These are phyloP conservation scores for Bovichtus diacanthus DNA, from an alignment of 2,797 vertebrate species.

Conservation along the genomic window DNA sequence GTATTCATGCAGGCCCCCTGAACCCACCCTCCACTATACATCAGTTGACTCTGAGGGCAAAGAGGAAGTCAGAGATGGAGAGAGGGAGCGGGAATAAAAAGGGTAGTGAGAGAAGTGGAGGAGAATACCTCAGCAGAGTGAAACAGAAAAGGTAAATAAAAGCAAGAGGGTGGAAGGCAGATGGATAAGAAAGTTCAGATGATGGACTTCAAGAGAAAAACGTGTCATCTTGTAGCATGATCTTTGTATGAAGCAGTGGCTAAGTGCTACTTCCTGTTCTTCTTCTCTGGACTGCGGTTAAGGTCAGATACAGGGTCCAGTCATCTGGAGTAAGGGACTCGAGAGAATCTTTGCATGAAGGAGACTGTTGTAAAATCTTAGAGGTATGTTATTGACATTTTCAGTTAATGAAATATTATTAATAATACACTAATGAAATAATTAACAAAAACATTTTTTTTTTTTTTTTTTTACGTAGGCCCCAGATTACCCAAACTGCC, in stretches of 20 bases:
- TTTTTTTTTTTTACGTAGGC: neutral
- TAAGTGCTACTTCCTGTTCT: neutral
- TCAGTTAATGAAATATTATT: too few relatives aligned
- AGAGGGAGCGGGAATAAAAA: neutral
- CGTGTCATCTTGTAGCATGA: neutral
- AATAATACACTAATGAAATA: neutral
- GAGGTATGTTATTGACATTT: neutral
- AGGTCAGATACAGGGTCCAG: constrained; percentile 24
- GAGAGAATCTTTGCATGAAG: neutral
- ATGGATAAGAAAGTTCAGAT: constrained; percentile 33
- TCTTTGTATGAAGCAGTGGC: constrained; percentile 3
- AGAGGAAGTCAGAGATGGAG: constrained; percentile 16
- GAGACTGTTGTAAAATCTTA: too few relatives aligned
- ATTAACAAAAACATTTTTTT: neutral
- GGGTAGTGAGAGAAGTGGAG: neutral
- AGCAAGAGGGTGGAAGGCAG: neutral
- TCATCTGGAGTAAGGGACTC: neutral
- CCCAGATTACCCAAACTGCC: neutral
- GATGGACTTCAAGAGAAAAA: constrained; percentile 14
- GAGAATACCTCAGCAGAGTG: constrained; percentile 1
- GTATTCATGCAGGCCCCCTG: constrained; percentile 39
- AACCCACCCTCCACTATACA: constrained; percentile 20
- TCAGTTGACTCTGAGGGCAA: constrained; percentile 43
- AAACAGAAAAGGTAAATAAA: constrained; percentile 5
- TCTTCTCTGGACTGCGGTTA: neutral